These are phyloP conservation scores for Rhynchophorus ferrugineus DNA, from an alignment of 1,140 invertebrate species.

Conservation along the genomic window DNA sequence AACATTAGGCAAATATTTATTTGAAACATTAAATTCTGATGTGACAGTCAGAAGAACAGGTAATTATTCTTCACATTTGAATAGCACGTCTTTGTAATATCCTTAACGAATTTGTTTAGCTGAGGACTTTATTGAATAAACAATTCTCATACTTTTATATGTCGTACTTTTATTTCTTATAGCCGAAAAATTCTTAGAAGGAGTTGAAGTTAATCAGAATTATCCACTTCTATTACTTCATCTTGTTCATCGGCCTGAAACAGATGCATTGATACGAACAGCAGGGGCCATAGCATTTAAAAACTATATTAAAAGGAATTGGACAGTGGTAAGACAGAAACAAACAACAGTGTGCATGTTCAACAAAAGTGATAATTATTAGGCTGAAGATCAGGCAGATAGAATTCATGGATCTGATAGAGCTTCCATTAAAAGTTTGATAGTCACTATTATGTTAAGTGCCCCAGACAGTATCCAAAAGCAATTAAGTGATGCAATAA, in stretches of 20 bases:
- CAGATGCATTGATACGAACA: slow-evolving; percentile 74
- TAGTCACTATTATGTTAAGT: slow-evolving; percentile 88
- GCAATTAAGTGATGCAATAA: slow-evolving; percentile 92
- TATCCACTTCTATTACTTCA: slow-evolving; percentile 82
- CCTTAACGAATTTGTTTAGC: too few relatives aligned
- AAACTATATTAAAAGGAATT: slow-evolving; percentile 94
- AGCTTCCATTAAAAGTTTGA: slow-evolving; percentile 71
- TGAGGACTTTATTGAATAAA: too few relatives aligned
- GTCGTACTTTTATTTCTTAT: slow-evolving; percentile 15
- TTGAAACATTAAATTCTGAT: slow-evolving; percentile 84
- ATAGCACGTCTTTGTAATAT: too few relatives aligned
- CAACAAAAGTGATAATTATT: slow-evolving; percentile 24
- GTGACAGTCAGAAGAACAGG: slow-evolving; percentile 71
- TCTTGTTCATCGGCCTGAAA: slow-evolving; percentile 70
- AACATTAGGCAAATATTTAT: slow-evolving; percentile 73
- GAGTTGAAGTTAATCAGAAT: slow-evolving; percentile 83
- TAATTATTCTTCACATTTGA: slow-evolving; percentile 38
- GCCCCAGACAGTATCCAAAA: slow-evolving; percentile 85
- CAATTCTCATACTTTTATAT: too few relatives aligned
- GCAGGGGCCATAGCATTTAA: slow-evolving; percentile 92
- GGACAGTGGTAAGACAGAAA: slow-evolving; percentile 82
- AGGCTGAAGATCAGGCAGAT: slow-evolving; percentile 75
- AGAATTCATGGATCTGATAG: slow-evolving; percentile 77
- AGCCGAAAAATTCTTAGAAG: slow-evolving; percentile 91
- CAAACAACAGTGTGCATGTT: too few relatives aligned